Base-by-base conservation (phyloP, 1,140 invertebrate species). In the Drosophila rufa region DNA sequence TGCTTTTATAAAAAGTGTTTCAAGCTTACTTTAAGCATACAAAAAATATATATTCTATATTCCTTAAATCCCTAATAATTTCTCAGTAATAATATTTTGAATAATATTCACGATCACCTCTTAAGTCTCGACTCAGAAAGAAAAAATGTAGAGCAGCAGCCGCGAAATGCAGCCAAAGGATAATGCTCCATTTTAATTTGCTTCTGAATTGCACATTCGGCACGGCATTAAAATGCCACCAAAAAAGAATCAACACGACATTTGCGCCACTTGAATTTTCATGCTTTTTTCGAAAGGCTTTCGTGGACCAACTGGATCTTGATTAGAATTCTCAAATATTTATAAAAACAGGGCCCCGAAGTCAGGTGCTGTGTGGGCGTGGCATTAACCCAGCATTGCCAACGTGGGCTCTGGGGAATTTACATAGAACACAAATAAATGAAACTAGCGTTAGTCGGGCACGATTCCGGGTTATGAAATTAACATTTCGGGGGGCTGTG, bases 321-420 rank as follows among this genome's bases (percentile, higher is more conserved):
- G 89, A 91, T 91, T 91, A 91, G 81, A 91, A 91, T 85, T 85
- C 76, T 91, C 77, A 91, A 91, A 91, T 91, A 91, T 91, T 91
- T 91, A 91, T 91, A 89, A 89, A 91, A 83, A 65, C 81, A 27
- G 43, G 25, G 58, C 12, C 68, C 59, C n/a, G 25, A 55, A 19
- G 65, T 56, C 58, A 65, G 53, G 69, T 64, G 56, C 9, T 5
- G 12, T 3, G 53, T 56, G 36, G 53, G 53, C 53, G 53, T 40
- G 53, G 53, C 53, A 40, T 38, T 38, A 38, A 5, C 71, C 79
- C 66, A 62, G 55, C 60, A 58, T 55, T 53, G 42, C 43, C 61
- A 56, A 59, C 30, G 75, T 81, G 85, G 79, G 81, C 78, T 70
- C 43, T 57, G 73, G 64, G 76, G 76, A 82, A 91, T 91, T 91